These are phyloP conservation scores for Notechis scutatus DNA, from an alignment of 2,113 vertebrate genomes.

Conservation along the genomic window DNA sequence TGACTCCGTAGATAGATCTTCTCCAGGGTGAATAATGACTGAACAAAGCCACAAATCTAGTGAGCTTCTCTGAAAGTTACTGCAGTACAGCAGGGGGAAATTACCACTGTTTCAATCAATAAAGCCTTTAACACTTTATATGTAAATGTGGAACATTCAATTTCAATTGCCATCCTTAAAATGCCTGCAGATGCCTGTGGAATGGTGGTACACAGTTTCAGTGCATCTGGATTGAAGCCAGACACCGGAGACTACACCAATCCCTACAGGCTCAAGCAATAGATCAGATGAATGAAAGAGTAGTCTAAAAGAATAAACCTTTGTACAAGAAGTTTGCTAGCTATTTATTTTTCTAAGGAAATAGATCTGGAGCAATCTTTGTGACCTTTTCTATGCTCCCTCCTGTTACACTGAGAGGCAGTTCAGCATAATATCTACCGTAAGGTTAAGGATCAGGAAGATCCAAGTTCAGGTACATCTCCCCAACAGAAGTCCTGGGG, in stretches of 20 bases:
- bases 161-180: neutral
- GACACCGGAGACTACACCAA: neutral
- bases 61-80: neutral
- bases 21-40: neutral
- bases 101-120: neutral
- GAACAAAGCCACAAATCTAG: neutral
- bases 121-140: neutral
- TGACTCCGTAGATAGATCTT: neutral
- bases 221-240: neutral
- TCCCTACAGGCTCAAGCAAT: neutral
- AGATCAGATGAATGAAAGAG: neutral
- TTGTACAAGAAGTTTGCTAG: neutral
- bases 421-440: neutral
- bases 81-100: neutral
- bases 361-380: neutral
- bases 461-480: neutral
- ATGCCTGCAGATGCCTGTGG: neutral
- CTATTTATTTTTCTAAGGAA: neutral
- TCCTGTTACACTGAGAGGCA: neutral
- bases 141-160: neutral
- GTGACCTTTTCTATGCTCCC: neutral
- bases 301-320: neutral
- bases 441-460: neutral
- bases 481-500: neutral
- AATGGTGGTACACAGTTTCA: neutral